Percentiles rank a stretch among this genome's conserved stretches.
Evolutionary conservation across 2,888 invertebrate genomes (phyloP).

Genomic region (Tridacna crocea): DNA sequence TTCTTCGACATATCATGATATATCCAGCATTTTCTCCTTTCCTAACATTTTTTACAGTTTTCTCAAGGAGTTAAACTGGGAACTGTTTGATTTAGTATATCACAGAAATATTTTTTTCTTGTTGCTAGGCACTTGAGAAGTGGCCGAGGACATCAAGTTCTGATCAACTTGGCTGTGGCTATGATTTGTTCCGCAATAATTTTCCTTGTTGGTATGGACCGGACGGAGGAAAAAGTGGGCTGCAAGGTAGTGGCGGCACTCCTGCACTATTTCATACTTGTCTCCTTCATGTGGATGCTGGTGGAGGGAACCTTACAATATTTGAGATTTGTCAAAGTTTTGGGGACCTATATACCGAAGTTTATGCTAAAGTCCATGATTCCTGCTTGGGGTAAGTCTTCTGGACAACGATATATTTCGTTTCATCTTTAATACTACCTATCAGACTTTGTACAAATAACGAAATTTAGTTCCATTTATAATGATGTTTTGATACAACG

Average conservation of each 20-base stretch:
- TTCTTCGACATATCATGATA: too few relatives aligned
- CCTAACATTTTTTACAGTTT: too few relatives aligned
- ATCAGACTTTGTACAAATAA: too few relatives aligned
- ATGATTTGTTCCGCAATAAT: constrained; percentile 9
- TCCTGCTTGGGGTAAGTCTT: constrained; percentile 80
- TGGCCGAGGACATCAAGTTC: constrained; percentile 87
- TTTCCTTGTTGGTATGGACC: constrained; percentile 17
- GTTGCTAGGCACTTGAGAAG: constrained; percentile 86
- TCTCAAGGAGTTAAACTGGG: too few relatives aligned
- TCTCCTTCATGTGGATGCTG: constrained; percentile 88
- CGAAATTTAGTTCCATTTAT: too few relatives aligned
- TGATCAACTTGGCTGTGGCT: constrained; percentile 9
- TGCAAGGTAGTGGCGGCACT: constrained; percentile 84
- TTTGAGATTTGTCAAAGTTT: constrained; percentile 88
- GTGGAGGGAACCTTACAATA: constrained; percentile 89
- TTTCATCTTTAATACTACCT: too few relatives aligned
- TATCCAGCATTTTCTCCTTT: too few relatives aligned
- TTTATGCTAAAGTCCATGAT: constrained; percentile 88
- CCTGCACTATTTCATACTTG: constrained; percentile 73
- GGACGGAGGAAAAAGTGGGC: background rate
- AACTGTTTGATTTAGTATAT: too few relatives aligned
- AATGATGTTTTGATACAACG: too few relatives aligned
- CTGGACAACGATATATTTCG: too few relatives aligned
- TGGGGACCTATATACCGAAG: constrained; percentile 86
- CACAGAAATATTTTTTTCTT: too few relatives aligned